Conservation (phyloP, 2,113 vertebrate species). For the Ovis canadensis region DNA sequence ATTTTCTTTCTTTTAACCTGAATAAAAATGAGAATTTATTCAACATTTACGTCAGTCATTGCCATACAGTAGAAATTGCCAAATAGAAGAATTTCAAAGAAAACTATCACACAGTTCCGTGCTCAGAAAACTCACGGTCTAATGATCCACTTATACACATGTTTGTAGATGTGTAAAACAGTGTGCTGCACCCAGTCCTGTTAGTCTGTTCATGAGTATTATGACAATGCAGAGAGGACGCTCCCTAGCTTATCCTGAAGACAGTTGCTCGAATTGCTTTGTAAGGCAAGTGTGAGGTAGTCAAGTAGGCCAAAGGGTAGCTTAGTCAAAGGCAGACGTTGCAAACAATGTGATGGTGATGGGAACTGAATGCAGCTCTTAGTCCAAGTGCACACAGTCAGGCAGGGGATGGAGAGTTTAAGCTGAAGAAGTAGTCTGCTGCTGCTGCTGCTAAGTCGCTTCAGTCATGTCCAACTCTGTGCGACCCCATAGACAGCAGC, state of each 20-base stretch:
- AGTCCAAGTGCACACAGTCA: not conserved
- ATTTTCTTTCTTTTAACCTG: not conserved
- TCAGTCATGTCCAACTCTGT: too few species aligned
- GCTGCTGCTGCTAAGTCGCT: too few species aligned
- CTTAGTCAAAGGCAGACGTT: not conserved
- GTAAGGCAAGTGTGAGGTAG: not conserved
- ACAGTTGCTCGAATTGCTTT: not conserved
- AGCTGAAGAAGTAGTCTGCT: too few species aligned
- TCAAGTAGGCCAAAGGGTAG: not conserved
- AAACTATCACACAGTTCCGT: not conserved
- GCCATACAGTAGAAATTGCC: not conserved
- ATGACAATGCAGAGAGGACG: too few species aligned
- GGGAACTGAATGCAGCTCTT: not conserved
- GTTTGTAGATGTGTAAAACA: not conserved
- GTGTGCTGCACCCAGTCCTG: not conserved
- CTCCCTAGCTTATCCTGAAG: not conserved
- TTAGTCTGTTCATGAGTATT: too few species aligned
- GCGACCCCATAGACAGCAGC: too few species aligned
- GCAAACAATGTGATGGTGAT: not conserved
- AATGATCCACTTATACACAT: not conserved
- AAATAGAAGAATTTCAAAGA: not conserved
- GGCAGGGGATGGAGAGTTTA: not conserved
- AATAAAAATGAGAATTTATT: not conserved
- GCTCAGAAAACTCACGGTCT: not conserved
- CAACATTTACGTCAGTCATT: not conserved